Evolutionary conservation across 2,113 vertebrate species (phyloP).

Genomic region (Elephantulus edwardii): DNA sequence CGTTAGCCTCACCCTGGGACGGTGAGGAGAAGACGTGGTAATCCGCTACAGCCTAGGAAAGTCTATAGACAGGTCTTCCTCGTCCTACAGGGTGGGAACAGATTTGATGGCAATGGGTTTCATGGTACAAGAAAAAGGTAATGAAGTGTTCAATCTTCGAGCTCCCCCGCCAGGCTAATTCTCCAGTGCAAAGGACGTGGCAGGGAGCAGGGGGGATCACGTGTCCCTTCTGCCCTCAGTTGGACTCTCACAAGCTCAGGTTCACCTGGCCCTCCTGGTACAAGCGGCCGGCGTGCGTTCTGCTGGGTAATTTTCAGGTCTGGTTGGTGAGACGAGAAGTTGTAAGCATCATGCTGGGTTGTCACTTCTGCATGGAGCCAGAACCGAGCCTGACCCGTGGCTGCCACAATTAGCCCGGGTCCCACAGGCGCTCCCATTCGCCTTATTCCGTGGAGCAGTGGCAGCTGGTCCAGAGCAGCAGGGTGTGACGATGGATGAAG

Average conservation of each 20-base stretch:
- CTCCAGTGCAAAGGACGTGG: not conserved
- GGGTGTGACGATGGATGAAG: constrained; percentile 20
- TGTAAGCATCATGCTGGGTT: not conserved
- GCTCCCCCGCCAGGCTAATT: not conserved
- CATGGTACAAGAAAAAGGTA: not conserved
- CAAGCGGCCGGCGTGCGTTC: not conserved
- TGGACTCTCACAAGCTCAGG: not conserved
- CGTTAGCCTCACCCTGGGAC: not conserved
- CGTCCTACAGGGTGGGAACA: not conserved
- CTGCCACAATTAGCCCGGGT: not conserved
- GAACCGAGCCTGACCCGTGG: not conserved
- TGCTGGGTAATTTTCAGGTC: not conserved
- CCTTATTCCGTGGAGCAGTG: accelerated
- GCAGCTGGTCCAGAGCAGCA: constrained; percentile 24
- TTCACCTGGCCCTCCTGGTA: not conserved
- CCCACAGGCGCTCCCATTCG: not conserved
- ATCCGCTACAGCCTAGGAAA: not conserved
- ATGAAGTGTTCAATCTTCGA: not conserved
- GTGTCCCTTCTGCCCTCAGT: not conserved
- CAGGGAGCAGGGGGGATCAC: accelerated
- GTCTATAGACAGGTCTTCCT: not conserved
- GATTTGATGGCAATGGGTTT: not conserved
- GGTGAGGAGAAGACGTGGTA: not conserved
- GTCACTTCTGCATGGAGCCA: not conserved
- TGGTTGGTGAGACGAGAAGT: not conserved